A percentile compares a stretch with the other conserved stretches of the same genome.
Evolutionary conservation across 53 echinoderm and acorn worm species (phyloP).

Genomic region (Paelopatides confundens): DNA sequence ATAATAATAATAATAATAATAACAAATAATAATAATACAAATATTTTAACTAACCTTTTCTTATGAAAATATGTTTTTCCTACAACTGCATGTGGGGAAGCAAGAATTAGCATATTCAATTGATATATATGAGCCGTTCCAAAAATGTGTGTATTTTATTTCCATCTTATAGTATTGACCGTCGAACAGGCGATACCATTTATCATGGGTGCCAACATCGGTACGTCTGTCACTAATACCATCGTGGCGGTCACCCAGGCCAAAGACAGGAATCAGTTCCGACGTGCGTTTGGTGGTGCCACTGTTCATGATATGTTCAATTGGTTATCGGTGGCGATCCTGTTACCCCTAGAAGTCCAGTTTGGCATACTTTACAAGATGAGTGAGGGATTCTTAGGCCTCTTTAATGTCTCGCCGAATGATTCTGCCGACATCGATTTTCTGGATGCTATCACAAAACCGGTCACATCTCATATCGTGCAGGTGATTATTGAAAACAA

Average conservation of each 20-base stretch:
- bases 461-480: constrained; percentile 81
- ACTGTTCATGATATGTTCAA: constrained; percentile 98
- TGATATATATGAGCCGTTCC: not conserved
- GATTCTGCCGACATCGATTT: constrained; percentile 83
- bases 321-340: constrained; percentile 84
- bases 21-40: too few relatives aligned
- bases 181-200: constrained; percentile 88
- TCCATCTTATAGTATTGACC: constrained; percentile 28
- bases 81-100: too few relatives aligned
- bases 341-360: constrained; percentile 83
- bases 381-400: constrained; percentile 60
- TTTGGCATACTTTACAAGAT: constrained; percentile 73
- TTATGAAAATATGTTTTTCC: too few relatives aligned
- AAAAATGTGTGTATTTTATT: not conserved
- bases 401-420: constrained; percentile 48
- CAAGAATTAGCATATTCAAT: too few relatives aligned
- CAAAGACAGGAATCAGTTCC: constrained; percentile 82
- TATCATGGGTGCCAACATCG: constrained; percentile 98
- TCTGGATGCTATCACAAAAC: constrained; percentile 89
- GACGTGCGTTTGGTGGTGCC: constrained; percentile 94
- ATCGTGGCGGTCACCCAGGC: constrained; percentile 89
- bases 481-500: constrained; percentile 62
- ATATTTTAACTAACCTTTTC: too few relatives aligned
- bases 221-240: constrained; percentile 95
- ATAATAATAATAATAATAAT: too few relatives aligned